Percentiles rank a stretch among this genome's conserved stretches.
Conservation (phyloP, 2,888 invertebrate genomes). For the Cephus rjabovi region DNA sequence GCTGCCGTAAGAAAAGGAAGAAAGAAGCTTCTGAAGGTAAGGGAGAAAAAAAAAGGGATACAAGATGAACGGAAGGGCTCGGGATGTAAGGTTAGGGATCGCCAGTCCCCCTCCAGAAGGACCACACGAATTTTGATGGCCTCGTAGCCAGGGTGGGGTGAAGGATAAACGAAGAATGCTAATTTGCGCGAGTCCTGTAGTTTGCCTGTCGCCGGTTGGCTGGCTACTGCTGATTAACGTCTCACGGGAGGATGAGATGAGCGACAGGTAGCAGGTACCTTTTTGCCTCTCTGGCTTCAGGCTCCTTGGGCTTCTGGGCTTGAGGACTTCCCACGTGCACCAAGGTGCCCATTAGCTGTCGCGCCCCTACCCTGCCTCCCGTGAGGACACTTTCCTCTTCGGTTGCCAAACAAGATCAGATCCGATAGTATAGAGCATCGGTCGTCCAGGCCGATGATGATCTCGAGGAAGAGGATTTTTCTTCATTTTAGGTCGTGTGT, state of each 20-base stretch:
- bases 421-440: not conserved
- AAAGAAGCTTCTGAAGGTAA: not conserved
- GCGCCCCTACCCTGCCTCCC: not conserved
- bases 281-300: not conserved
- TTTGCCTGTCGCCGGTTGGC: not conserved
- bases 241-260: not conserved
- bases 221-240: not conserved
- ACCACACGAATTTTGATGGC: not conserved
- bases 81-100: not conserved
- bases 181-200: not conserved
- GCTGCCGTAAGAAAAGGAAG: not conserved
- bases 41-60: not conserved
- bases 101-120: not conserved
- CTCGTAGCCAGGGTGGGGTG: not conserved
- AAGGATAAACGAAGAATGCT: not conserved
- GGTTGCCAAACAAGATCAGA: not conserved
- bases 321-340: not conserved
- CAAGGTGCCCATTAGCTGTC: not conserved
- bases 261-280: no score
- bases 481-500: no score
- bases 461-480: no score
- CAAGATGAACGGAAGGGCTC: not conserved
- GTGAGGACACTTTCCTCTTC: not conserved
- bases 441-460: not conserved
- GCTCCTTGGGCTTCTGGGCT: not conserved